These are phyloP conservation scores for Candoia aspera DNA, from an alignment of 2,113 vertebrate species.

Conservation along the genomic window DNA sequence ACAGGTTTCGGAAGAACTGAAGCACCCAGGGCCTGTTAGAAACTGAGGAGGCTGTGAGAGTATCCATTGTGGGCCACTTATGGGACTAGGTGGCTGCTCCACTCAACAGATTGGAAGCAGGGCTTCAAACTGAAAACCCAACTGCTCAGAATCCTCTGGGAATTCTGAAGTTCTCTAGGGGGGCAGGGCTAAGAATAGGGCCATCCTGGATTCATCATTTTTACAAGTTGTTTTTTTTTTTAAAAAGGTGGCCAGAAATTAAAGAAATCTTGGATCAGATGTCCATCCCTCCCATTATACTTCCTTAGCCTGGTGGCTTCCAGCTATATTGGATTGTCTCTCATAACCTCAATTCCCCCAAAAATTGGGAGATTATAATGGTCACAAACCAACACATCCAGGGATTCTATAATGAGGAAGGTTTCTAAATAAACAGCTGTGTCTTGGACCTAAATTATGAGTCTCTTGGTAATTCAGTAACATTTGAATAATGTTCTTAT, in stretches of 20 bases:
- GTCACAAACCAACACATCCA: background rate
- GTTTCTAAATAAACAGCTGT: background rate
- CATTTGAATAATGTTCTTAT: background rate
- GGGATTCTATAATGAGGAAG: background rate
- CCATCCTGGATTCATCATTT: background rate
- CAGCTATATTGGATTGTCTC: background rate
- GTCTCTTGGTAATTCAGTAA: background rate
- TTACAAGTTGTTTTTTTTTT: too few relatives aligned
- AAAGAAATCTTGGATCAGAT: background rate
- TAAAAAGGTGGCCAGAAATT: background rate
- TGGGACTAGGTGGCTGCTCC: background rate
- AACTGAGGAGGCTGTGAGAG: fast-evolving
- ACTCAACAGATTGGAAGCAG: background rate
- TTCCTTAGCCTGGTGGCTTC: background rate
- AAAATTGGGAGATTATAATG: background rate
- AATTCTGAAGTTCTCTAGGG: background rate
- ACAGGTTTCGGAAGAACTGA: slow-evolving; percentile 39
- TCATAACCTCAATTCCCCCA: background rate
- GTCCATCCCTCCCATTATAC: background rate
- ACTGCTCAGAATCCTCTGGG: background rate
- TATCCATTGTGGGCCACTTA: background rate
- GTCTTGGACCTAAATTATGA: background rate
- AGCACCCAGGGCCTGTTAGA: slow-evolving; percentile 33
- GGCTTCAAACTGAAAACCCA: slow-evolving; percentile 34
- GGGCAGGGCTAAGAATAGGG: background rate